These are phyloP conservation scores for Calephelis perditalis DNA, from an alignment of 2,888 invertebrate genomes.

Conservation along the genomic window DNA sequence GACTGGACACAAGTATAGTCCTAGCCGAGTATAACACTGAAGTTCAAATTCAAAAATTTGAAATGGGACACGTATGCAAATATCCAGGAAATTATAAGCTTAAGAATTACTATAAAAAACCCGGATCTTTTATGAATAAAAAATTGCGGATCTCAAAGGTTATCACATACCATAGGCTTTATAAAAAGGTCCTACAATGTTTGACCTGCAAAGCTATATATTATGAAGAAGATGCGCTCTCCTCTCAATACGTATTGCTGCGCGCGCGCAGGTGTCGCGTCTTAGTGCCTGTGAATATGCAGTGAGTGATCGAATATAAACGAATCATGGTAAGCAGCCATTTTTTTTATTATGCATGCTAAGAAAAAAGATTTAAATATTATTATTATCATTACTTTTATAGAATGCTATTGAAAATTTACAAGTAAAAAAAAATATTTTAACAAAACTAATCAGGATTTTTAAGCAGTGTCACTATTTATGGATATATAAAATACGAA, in stretches of 20 bases:
- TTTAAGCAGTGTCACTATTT: too few species aligned
- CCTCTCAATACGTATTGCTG: conserved; percentile 32
- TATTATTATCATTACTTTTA: too few species aligned
- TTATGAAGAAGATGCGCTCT: conserved; percentile 31
- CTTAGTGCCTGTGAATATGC: conserved; percentile 32
- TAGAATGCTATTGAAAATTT: too few species aligned
- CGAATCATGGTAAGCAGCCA: conserved; percentile 35
- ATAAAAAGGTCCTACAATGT: conserved; percentile 12
- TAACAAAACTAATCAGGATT: too few species aligned
- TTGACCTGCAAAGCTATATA: conserved; percentile 35
- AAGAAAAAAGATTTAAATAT: background rate
- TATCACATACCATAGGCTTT: conserved; percentile 6
- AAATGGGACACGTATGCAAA: too few species aligned
- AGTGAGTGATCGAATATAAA: conserved; percentile 33
- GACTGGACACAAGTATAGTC: too few species aligned
- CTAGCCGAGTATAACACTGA: too few species aligned
- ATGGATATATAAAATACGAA: too few species aligned
- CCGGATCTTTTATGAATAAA: background rate
- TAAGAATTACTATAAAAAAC: background rate
- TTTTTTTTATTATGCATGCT: background rate
- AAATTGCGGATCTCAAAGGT: conserved; percentile 10
- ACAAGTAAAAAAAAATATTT: too few species aligned
- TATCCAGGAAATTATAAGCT: too few species aligned
- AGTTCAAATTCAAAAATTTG: too few species aligned
- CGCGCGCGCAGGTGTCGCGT: conserved; percentile 30